These are phyloP conservation scores for Drosophila kambysellisi DNA, from an alignment of 2,888 invertebrate genomes.

Conservation along the genomic window DNA sequence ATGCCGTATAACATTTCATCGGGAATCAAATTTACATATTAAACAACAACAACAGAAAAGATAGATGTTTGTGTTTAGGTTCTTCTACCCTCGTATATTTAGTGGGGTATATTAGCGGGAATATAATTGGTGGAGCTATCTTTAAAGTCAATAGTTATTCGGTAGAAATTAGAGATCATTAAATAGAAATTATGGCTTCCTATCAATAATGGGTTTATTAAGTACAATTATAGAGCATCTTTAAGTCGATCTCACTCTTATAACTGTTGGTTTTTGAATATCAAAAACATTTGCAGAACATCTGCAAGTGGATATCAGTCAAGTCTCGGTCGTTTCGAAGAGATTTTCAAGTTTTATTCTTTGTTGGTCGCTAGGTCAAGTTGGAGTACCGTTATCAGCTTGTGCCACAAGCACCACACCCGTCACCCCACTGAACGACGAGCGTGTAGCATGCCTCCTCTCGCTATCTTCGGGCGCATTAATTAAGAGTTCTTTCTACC, in stretches of 20 bases:
- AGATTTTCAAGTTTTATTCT: conserved; percentile 3
- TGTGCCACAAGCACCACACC: background rate
- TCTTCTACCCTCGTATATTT: background rate
- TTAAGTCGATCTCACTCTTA: too few species aligned
- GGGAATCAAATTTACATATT: conserved; percentile 38
- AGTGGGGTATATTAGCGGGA: conserved; percentile 11
- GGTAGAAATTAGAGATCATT: background rate
- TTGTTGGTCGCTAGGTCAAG: conserved; percentile 54
- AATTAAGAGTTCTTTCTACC: conserved; percentile 45
- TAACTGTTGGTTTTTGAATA: background rate
- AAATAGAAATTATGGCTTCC: background rate
- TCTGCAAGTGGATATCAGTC: conserved; percentile 9
- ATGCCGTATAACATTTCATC: conserved; percentile 44
- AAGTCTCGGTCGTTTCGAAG: too few species aligned
- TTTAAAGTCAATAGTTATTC: background rate
- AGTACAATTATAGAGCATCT: conserved; percentile 9
- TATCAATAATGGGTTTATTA: background rate
- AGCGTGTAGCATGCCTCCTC: background rate
- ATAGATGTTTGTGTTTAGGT: conserved; percentile 25
- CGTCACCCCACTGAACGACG: background rate
- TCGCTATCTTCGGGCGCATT: conserved; percentile 35
- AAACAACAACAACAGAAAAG: background rate
- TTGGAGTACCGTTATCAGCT: conserved; percentile 46
- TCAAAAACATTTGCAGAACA: conserved; percentile 3
- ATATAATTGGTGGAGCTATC: background rate